Conservation (phyloP, 2,113 vertebrate genomes). For the Setophaga coronata region DNA sequence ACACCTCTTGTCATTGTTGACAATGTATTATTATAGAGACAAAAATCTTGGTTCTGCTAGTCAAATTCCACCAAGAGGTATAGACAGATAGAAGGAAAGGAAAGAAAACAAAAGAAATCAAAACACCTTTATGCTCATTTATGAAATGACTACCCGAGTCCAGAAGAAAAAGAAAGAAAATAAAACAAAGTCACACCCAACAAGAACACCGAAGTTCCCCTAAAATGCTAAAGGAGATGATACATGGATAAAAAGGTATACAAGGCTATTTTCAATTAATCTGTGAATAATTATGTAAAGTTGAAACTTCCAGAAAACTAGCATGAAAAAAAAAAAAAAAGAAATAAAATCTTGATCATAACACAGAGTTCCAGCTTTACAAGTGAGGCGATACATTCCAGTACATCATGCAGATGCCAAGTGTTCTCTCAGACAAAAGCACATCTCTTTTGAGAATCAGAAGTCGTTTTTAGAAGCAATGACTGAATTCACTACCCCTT, state of each 20-base stretch:
- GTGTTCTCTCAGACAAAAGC: neutral
- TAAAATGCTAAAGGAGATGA: neutral
- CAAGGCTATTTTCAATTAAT: neutral
- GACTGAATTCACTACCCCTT: neutral
- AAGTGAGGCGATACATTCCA: neutral
- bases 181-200: neutral
- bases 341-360: neutral
- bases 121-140: neutral
- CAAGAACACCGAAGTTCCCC: neutral
- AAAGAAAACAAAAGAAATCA: neutral
- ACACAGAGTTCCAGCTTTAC: neutral
- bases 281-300: neutral
- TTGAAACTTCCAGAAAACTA: neutral
- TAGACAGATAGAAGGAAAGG: neutral
- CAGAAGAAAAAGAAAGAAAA: neutral
- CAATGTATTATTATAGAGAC: conserved; percentile 1
- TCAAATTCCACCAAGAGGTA: neutral
- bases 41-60: conserved; percentile 39
- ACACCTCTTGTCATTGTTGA: conserved; percentile 12
- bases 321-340: neutral
- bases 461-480: neutral
- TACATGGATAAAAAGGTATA: neutral
- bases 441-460: neutral
- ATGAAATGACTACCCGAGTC: neutral
- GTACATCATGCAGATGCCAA: neutral